Evolutionary conservation across 2,113 vertebrate species (phyloP), one percentile per base, ranked within the genome.

Genomic region (Sphyrna mokarran): DNA sequence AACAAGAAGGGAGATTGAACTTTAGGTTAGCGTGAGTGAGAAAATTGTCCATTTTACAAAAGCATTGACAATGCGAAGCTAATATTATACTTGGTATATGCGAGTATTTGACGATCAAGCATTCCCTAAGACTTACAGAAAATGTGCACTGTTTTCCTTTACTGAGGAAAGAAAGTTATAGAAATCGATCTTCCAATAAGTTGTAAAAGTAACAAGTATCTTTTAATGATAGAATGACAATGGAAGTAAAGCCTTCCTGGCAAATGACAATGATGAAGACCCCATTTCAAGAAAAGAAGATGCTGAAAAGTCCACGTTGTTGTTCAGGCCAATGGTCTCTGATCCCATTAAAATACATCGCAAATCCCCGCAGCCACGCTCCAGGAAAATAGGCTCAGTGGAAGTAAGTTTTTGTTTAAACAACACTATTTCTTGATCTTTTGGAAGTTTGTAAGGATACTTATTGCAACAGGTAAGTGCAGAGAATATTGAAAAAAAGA

Each of bases 311-410:
- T 97, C 98, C 78, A 96, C 98, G 33, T 96, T 98, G 96, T 96
- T 98, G 97, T 98, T 98, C 97, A 98, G 98, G 78, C 98, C 98
- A 86, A 96, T 99, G 98, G 98, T 99, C 16, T 99, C 98, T 61
- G 98, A 99, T 95, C 98, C 98, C 86, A 98, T 99, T 98, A 98
- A 98, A 96, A 99, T 99, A 97, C 98, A 98, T 97, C 98, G 98
- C 96, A 99, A 99, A 94, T 98, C 98, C 78, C 98, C 98, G 16
- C 98, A 98, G 96, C 98, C 98, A 20, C 97, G 98, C 96, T 98
- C 98, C 96, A 98, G 98, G 97, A 99, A 98, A 97, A 98, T 98
- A 86, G 97, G 98, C 96, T 97, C 98, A 96, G 98, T 97, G 96
- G 98, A 99, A 98, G 98, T 99, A 98, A 98, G 98, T 98, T 40